phyloP scores from a whole-genome alignment of 2,113 vertebrate species.

The Barnardius zonarius region DNA sequence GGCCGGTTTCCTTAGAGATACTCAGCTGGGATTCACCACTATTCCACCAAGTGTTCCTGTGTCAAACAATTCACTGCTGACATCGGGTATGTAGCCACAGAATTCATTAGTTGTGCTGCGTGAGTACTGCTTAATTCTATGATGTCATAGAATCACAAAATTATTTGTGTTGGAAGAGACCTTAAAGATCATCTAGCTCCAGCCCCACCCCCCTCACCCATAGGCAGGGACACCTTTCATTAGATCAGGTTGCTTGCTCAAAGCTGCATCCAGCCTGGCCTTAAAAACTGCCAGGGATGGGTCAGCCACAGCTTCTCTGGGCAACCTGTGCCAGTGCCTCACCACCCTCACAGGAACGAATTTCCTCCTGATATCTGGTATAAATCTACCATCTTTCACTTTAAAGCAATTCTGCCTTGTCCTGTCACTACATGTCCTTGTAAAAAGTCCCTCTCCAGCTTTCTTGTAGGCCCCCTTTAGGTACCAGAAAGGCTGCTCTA shows the following conservation, averaged over 20 bases:
- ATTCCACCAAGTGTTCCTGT: background rate
- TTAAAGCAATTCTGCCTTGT: background rate
- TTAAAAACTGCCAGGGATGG: background rate
- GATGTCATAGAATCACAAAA: background rate
- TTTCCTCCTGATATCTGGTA: background rate
- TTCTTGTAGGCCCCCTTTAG: background rate
- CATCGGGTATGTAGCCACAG: background rate
- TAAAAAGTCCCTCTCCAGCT: background rate
- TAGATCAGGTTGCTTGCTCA: background rate
- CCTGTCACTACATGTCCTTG: background rate
- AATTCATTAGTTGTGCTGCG: background rate
- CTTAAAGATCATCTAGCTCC: background rate
- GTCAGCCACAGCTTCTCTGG: background rate
- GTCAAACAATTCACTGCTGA: background rate
- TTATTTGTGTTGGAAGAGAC: background rate
- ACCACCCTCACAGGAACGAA: background rate
- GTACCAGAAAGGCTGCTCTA: background rate
- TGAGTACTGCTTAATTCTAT: background rate
- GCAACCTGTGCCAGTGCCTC: background rate
- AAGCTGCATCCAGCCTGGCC: background rate
- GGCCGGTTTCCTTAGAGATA: background rate
- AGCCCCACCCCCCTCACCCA: too few species aligned
- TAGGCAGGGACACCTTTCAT: background rate
- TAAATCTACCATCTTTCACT: background rate
- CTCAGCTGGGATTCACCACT: background rate